Base-by-base conservation (phyloP, 2,113 vertebrate species). In the Burhinus bistriatus region DNA sequence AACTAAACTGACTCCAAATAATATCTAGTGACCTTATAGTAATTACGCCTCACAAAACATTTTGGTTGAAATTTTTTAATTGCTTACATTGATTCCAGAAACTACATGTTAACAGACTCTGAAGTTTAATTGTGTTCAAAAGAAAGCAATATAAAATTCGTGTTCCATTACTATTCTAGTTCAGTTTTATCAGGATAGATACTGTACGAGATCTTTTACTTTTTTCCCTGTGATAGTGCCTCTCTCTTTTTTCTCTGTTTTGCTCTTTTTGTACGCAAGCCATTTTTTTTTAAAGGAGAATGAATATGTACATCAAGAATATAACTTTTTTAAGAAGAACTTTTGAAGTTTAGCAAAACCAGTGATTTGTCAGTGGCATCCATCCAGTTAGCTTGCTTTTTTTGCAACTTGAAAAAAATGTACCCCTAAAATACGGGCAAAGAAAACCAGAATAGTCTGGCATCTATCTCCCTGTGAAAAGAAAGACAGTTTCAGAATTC, bases 1-100 rank as follows among this genome's bases (percentile, higher is more conserved):
- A 99, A 99, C 99, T 99, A 99, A 99, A 99, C 98, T 99, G 99
- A 99, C 99, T 99, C 99, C 99, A 99, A 98, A 99, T 99, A 99
- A 99, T 99, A 99, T 99, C 99, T 99, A 99, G 98, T 99, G 99
- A 99, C 99, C 99, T 99, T 99, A 99, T 97, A 99, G 99, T 99
- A 99, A 99, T 99, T 99, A 99, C 80, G 99, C 98, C 98, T 99
- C 98, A 98, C 98, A 98, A 98, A 98, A 98, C 99, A 99, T 99
- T 99, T 99, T 98, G 98, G 98, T 98, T 98, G 98, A 98, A 98
- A 98, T 98, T 98, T 98, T 98, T 99, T 99, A 99, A 99, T 99
- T 99, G 98, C 98, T 99, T 98, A 96, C 98, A 99, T 99, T 81
- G 98, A 99, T 99, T 99, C 98, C 98, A 97, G 98, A 98, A 99